A percentile compares a stretch with the other conserved stretches of the same genome.
These are phyloP conservation scores for Clunio marinus DNA, from an alignment of 2,888 invertebrate species.

Conservation along the genomic window DNA sequence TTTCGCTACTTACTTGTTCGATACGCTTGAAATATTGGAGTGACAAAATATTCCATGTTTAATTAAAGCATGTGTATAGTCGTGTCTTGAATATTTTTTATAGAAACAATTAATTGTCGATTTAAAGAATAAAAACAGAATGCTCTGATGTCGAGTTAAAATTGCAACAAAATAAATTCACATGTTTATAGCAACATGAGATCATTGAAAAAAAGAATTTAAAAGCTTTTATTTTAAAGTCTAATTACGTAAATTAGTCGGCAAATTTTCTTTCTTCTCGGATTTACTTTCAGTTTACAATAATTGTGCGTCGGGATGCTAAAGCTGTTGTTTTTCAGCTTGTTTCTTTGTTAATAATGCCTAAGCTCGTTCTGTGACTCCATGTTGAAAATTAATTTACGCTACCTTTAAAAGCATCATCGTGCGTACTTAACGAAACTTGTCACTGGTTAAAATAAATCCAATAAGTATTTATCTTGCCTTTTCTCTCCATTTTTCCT, in stretches of 20 bases:
- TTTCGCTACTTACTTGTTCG: conserved; percentile 14
- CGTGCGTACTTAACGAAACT: too few species aligned
- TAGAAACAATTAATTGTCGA: too few species aligned
- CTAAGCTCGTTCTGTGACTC: not conserved
- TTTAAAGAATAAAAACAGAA: too few species aligned
- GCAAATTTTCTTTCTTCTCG: not conserved
- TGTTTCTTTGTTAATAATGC: not conserved
- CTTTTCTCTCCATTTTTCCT: not conserved
- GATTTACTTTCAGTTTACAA: conserved; percentile 10
- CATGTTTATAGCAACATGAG: not conserved
- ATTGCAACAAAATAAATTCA: not conserved
- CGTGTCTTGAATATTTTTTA: too few species aligned
- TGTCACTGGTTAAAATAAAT: conserved; percentile 3
- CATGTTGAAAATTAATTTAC: conserved; percentile 19
- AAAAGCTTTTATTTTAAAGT: conserved; percentile 4
- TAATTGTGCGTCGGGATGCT: not conserved
- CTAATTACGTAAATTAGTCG: conserved; percentile 22
- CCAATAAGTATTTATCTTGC: conserved; percentile 5
- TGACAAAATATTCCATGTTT: conserved; percentile 27
- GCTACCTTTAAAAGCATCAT: not conserved
- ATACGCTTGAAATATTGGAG: conserved; percentile 16
- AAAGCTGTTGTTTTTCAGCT: not conserved
- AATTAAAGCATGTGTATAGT: conserved; percentile 17
- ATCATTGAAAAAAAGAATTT: too few species aligned
- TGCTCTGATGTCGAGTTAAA: not conserved